A percentile compares a stretch with the other conserved stretches of the same genome.
Evolutionary conservation across 1,140 invertebrate genomes (phyloP).

Genomic region (Rhopalosiphum padi): DNA sequence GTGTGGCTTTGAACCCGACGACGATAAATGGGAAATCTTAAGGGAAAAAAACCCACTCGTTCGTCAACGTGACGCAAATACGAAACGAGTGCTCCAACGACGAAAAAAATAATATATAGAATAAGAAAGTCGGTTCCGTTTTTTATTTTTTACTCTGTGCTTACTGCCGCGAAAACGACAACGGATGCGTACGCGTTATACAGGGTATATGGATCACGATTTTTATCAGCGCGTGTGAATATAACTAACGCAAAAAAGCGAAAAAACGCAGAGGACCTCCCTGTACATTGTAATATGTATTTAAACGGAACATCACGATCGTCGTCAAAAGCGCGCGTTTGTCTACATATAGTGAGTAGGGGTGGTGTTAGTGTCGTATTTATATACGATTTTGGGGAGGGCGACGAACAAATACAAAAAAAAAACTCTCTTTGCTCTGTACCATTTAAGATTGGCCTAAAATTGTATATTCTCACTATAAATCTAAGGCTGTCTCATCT

Average conservation of each 20-base stretch:
- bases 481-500: background rate
- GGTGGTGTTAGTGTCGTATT: background rate
- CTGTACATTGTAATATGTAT: background rate
- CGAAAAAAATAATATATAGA: background rate
- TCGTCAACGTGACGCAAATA: conserved; percentile 38
- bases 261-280: no score
- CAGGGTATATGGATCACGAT: no score
- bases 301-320: background rate
- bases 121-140: background rate
- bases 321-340: no score
- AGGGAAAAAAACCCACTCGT: background rate
- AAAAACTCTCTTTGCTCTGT: background rate
- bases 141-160: background rate
- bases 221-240: no score
- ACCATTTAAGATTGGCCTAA: background rate
- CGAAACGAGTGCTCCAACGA: background rate
- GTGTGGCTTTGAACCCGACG: background rate
- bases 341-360: background rate
- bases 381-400: background rate
- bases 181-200: background rate
- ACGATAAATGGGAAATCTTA: background rate
- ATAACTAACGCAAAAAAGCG: background rate
- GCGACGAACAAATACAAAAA: background rate
- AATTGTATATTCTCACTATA: background rate
- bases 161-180: background rate